Evolutionary conservation across 2,888 invertebrate species (phyloP).

Genomic region (Cheilosia grossa): DNA sequence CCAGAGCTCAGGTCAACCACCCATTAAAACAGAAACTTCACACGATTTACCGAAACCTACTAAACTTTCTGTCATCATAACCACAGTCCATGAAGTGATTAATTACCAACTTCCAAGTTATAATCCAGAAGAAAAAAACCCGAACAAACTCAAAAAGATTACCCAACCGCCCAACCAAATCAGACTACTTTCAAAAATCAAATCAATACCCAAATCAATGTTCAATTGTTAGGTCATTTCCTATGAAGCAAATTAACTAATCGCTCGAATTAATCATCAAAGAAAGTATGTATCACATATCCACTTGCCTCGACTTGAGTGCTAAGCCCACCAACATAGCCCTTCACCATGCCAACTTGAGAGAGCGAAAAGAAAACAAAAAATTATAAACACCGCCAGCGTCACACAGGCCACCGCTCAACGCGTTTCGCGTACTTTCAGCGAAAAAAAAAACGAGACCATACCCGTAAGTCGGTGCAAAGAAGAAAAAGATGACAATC

Average conservation of each 20-base stretch:
- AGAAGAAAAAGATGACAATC: constrained; percentile 61
- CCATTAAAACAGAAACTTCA: too few relatives aligned
- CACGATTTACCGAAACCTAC: too few relatives aligned
- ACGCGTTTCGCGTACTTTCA: constrained; percentile 3
- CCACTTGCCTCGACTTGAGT: constrained; percentile 41
- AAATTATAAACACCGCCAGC: constrained; percentile 5
- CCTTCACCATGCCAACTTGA: constrained; percentile 38
- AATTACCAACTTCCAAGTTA: too few relatives aligned
- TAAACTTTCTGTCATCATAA: too few relatives aligned
- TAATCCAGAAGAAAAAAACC: too few relatives aligned
- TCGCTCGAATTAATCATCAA: constrained; percentile 66
- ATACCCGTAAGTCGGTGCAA: neutral
- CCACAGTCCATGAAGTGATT: too few relatives aligned
- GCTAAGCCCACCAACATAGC: constrained; percentile 49
- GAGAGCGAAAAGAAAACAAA: neutral
- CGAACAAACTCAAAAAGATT: neutral
- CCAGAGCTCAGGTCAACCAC: too few relatives aligned
- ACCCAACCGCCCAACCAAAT: constrained; percentile 26
- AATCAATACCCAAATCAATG: constrained; percentile 16
- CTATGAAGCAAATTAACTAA: constrained; percentile 53
- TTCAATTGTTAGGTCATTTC: constrained; percentile 41
- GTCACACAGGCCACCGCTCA: constrained; percentile 14
- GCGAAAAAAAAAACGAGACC: constrained; percentile 10
- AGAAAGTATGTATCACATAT: constrained; percentile 58
- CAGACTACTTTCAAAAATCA: constrained; percentile 45